Evolutionary conservation across 2,113 vertebrate species (phyloP).

Genomic region (Archilochus colubris): DNA sequence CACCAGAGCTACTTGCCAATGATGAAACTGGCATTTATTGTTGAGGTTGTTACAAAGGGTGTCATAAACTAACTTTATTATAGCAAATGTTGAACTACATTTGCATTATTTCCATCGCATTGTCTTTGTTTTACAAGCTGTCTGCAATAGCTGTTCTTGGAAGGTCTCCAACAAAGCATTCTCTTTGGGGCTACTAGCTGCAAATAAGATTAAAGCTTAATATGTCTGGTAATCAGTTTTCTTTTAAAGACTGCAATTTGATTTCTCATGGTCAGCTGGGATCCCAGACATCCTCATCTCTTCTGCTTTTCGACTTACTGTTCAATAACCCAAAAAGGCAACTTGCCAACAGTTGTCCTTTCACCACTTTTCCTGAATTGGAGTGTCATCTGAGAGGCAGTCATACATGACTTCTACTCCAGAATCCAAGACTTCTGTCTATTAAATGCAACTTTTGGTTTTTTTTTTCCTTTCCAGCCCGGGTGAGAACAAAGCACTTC

Average conservation of each 20-base stretch:
- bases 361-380: constrained; percentile 13
- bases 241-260: constrained; percentile 50
- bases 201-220: constrained; percentile 69
- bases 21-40: constrained; percentile 6
- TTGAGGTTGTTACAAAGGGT: background rate
- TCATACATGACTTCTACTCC: background rate
- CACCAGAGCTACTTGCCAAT: constrained; percentile 6
- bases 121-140: constrained; percentile 46
- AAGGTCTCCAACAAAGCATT: constrained; percentile 52
- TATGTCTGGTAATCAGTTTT: constrained; percentile 63
- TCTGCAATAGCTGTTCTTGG: constrained; percentile 49
- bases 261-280: constrained; percentile 55
- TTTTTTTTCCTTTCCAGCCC: background rate
- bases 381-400: background rate
- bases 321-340: constrained; percentile 13
- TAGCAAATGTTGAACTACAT: constrained; percentile 1
- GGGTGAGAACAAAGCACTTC: background rate
- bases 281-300: constrained; percentile 4
- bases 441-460: background rate
- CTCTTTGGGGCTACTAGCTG: constrained; percentile 59
- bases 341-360: constrained; percentile 38
- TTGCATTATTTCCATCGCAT: constrained; percentile 30
- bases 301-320: constrained; percentile 3
- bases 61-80: constrained; percentile 31
- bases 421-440: background rate